phyloP scores from a whole-genome alignment of 2,888 invertebrate species.

The Ptychoptera contaminata region DNA sequence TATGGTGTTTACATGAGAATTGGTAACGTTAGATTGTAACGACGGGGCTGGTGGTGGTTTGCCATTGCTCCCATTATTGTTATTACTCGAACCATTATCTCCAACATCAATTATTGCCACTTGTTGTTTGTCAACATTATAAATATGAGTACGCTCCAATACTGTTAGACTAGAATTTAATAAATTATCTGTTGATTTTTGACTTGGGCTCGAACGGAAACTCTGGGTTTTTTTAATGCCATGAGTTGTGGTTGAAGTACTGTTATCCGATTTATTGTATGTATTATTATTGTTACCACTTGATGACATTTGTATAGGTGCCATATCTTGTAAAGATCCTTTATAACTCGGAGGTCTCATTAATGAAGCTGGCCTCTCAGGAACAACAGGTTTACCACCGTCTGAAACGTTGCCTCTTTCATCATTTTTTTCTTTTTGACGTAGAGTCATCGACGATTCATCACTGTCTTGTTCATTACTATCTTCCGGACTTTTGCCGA shows the following conservation, averaged over 20 bases:
- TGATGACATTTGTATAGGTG: not conserved
- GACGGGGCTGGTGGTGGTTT: not conserved
- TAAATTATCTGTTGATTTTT: not conserved
- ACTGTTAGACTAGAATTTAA: slow-evolving; percentile 8
- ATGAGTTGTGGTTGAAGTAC: not conserved
- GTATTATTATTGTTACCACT: not conserved
- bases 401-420: slow-evolving; percentile 7
- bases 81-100: slow-evolving; percentile 3
- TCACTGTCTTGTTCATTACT: slow-evolving; percentile 7
- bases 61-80: not conserved
- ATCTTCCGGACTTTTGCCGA: not conserved
- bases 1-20: too few relatives aligned
- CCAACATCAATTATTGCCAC: slow-evolving; percentile 13
- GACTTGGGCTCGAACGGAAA: slow-evolving; percentile 9
- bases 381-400: slow-evolving; percentile 59
- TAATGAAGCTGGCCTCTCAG: slow-evolving; percentile 46
- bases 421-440: slow-evolving; percentile 4
- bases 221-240: slow-evolving; percentile 12
- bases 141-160: slow-evolving; percentile 13
- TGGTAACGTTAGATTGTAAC: not conserved
- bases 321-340: slow-evolving; percentile 1
- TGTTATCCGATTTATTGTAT: not conserved
- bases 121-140: slow-evolving; percentile 14
- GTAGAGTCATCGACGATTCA: slow-evolving; percentile 13
- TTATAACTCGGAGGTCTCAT: slow-evolving; percentile 11